These are phyloP conservation scores for Drosophila longiperda DNA, from an alignment of 2,888 invertebrate genomes.

Conservation along the genomic window DNA sequence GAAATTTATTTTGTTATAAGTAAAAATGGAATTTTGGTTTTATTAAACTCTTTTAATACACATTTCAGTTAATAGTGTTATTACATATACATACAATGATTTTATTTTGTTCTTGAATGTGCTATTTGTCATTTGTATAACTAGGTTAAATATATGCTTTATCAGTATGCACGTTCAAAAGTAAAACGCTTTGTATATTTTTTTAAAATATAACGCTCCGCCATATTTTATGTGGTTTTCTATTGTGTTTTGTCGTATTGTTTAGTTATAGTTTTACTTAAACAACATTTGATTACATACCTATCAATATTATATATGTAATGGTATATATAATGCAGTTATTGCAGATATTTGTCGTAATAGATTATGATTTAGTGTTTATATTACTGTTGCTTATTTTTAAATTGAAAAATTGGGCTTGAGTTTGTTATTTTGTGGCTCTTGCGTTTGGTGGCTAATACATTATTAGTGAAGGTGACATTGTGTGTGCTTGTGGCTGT, in stretches of 20 bases:
- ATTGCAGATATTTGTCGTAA: constrained; percentile 48
- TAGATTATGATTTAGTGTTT: constrained; percentile 37
- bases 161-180: constrained; percentile 67
- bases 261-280: constrained; percentile 37
- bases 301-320: constrained; percentile 35
- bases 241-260: constrained; percentile 10
- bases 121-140: constrained; percentile 48
- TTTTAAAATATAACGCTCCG: constrained; percentile 55
- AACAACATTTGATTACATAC: constrained; percentile 58
- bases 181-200: constrained; percentile 60
- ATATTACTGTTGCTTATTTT: constrained; percentile 28
- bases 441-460: constrained; percentile 20
- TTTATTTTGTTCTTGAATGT: constrained; percentile 41
- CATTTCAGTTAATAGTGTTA: constrained; percentile 57
- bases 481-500: constrained; percentile 17
- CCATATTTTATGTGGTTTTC: constrained; percentile 22
- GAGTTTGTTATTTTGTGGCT: constrained; percentile 28
- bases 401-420: constrained; percentile 27
- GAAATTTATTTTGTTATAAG: constrained; percentile 11
- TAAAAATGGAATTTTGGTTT: constrained; percentile 31
- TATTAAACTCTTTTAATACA: constrained; percentile 59
- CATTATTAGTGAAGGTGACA: neutral
- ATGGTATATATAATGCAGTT: constrained; percentile 55
- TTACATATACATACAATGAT: constrained; percentile 52
- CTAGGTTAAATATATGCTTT: constrained; percentile 67